phyloP scores from a whole-genome alignment of 1,140 invertebrate genomes.

The Solenopsis invicta region DNA sequence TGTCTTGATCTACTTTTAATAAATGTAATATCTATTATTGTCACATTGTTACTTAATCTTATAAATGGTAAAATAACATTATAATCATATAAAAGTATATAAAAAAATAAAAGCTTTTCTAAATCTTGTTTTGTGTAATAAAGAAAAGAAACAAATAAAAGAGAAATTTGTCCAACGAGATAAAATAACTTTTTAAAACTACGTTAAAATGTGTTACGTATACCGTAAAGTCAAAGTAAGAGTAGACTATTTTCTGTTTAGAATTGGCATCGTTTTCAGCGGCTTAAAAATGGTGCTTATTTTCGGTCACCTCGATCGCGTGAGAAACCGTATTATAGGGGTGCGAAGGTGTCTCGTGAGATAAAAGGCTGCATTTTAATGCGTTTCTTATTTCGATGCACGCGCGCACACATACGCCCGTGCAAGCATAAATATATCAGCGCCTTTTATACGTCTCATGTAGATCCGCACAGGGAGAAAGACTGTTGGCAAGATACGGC shows the following conservation, averaged over 20 bases:
- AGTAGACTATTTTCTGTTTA: background rate
- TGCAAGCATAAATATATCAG: background rate
- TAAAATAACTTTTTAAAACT: background rate
- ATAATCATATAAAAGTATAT: background rate
- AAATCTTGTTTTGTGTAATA: background rate
- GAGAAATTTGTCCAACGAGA: background rate
- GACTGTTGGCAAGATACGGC: conserved; percentile 19
- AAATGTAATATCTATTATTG: too few relatives aligned
- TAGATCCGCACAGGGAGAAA: conserved; percentile 1
- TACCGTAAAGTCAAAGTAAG: background rate
- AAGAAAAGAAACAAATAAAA: background rate
- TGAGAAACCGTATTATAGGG: conserved; percentile 57
- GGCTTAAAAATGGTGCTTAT: conserved; percentile 79
- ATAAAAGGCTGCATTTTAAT: conserved; percentile 69
- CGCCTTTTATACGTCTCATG: conserved; percentile 49
- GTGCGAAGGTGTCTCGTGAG: conserved; percentile 20
- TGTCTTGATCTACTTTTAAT: background rate
- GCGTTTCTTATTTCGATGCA: conserved; percentile 64
- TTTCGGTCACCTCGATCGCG: conserved; percentile 59
- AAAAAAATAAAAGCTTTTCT: background rate
- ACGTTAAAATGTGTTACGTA: background rate
- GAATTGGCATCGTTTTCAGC: conserved; percentile 74
- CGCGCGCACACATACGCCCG: background rate
- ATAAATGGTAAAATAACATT: background rate
- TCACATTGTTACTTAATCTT: background rate